These are phyloP conservation scores for Symphodus melops DNA, from an alignment of 2,113 vertebrate species.

Conservation along the genomic window DNA sequence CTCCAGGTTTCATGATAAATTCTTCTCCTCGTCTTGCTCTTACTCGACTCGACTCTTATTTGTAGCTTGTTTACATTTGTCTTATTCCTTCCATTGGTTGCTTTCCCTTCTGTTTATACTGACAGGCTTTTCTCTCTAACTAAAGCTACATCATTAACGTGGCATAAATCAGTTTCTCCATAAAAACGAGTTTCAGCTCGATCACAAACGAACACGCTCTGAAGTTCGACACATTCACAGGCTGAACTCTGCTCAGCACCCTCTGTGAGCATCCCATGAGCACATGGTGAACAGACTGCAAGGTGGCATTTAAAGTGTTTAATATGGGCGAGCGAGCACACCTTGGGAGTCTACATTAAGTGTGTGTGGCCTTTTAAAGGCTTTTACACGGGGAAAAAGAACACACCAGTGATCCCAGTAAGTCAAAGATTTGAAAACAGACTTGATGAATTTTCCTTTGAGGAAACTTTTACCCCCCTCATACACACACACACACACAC, in stretches of 20 bases:
- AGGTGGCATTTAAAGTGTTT: not conserved
- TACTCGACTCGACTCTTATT: too few relatives aligned
- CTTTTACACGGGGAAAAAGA: conserved; percentile 39
- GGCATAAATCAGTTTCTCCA: too few relatives aligned
- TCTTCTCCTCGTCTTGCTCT: too few relatives aligned
- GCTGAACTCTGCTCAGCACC: not conserved
- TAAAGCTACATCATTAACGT: too few relatives aligned
- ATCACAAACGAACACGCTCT: too few relatives aligned
- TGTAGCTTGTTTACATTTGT: too few relatives aligned
- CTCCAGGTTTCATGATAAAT: too few relatives aligned
- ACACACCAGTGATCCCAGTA: conserved; percentile 40
- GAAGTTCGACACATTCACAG: too few relatives aligned
- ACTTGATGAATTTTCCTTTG: conserved; percentile 33
- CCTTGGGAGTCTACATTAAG: conserved; percentile 9
- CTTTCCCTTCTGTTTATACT: too few relatives aligned
- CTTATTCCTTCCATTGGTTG: too few relatives aligned
- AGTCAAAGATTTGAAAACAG: conserved; percentile 14
- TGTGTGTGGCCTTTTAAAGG: conserved; percentile 42
- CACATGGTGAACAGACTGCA: conserved; percentile 19
- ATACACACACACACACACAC: not conserved
- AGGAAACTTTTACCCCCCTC: conserved; percentile 2
- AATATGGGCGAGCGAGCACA: conserved; percentile 17
- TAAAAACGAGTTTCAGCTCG: too few relatives aligned
- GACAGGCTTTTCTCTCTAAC: too few relatives aligned
- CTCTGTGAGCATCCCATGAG: not conserved